Evolutionary conservation across 1,140 invertebrate genomes (phyloP), one percentile per base, ranked within the genome.

Genomic region (Penaeus indicus): DNA sequence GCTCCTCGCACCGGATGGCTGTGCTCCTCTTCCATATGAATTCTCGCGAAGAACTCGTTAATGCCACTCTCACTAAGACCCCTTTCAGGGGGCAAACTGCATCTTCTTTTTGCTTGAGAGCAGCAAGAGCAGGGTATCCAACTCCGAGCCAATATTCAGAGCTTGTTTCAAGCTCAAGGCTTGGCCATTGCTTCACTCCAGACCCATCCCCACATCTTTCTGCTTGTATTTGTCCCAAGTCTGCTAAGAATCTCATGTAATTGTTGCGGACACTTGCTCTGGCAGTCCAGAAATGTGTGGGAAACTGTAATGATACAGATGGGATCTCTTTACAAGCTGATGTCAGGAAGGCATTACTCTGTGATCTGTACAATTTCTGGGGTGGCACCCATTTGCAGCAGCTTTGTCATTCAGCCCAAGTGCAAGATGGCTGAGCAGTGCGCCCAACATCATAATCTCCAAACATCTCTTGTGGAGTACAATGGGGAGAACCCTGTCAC

Each of bases 261-360:
- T 95, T 93, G 93, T 99, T 99, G 91, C 99, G 95, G 92, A n/a
- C 99, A 99, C 32, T 96, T 94, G 0, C 98, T 94, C 92, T 99
- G 97, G 93, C 99, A 99, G 93, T 99, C 99, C 10, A 99, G 94
- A n/a, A 91, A 99, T 99, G 92, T 99, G 97, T 0, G 99, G 99
- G 80, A 99, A 16, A 99, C 95, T 3, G 98, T 96, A 62, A 99
- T 95, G 32, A 99, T 95, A 93, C 99, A 99, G 5, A 99, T 93
- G 42, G 97, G 96, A 92, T 96, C 77, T 97, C 95, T 86, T 96
- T 95, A 93, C 98, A 99, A 4, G 95, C 94, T 5, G 94, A 94
- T 89, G 96, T 96, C 89, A 99, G 94, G 0, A 94, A 93, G 0
- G 94, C 92, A 80, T 96, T 94, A 79, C n/a, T 92, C 92, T 1